phyloP scores from a whole-genome alignment of 2,113 vertebrate species.

The Xiphophorus couchianus region DNA sequence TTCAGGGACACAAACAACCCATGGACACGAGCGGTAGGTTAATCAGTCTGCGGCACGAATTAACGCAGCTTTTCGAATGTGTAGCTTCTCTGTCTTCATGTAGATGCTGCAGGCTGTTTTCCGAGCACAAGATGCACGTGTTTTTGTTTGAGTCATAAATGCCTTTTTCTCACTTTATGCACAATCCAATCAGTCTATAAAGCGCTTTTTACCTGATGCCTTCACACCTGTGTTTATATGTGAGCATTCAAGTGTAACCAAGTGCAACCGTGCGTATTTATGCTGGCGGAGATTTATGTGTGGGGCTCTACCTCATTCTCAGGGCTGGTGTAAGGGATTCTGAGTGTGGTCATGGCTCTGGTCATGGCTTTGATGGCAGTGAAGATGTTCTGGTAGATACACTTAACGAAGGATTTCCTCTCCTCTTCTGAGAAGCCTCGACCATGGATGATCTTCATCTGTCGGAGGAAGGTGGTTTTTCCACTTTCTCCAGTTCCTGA shows the following conservation, averaged over 20 bases:
- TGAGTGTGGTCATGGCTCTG: constrained; percentile 82
- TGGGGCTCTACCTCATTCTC: constrained; percentile 81
- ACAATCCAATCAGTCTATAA: not conserved
- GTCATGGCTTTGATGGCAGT: constrained; percentile 83
- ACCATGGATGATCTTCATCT: constrained; percentile 92
- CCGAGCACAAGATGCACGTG: not conserved
- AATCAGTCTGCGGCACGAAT: too few species aligned
- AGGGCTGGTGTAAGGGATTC: constrained; percentile 79
- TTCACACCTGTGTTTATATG: constrained; percentile 1
- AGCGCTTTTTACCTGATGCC: not conserved
- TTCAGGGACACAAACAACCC: too few species aligned
- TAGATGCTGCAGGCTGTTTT: not conserved
- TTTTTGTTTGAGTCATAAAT: constrained; percentile 4
- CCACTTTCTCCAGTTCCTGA: constrained; percentile 91
- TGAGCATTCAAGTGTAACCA: not conserved
- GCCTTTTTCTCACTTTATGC: constrained; percentile 1
- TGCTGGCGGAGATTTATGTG: not conserved
- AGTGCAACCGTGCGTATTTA: not conserved
- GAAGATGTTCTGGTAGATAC: constrained; percentile 89
- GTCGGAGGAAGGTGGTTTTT: constrained; percentile 93
- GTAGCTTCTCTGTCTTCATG: constrained; percentile 4
- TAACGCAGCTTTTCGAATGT: too few species aligned
- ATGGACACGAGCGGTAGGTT: too few species aligned
- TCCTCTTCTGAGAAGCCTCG: constrained; percentile 88
- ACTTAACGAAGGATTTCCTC: constrained; percentile 79